Evolutionary conservation across 2,797 vertebrate genomes (phyloP).

Genomic region (Phalloptychus januarius): DNA sequence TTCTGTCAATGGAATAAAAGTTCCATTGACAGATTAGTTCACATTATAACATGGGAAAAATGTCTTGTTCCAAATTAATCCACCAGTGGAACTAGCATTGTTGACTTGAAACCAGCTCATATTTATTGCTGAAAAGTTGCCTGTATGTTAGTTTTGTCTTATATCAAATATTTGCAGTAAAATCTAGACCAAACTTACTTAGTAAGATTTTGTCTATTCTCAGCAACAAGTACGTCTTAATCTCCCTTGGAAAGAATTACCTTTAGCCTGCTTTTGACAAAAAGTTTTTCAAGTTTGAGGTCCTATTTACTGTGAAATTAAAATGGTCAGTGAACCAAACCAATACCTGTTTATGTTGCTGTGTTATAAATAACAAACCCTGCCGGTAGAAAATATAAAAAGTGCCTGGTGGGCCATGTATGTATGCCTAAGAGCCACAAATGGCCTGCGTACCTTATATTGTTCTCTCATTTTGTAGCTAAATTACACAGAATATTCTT

Average conservation of each 20-base stretch:
- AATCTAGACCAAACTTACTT: too few species aligned
- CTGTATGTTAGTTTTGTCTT: too few species aligned
- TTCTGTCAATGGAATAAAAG: too few species aligned
- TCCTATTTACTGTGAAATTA: neutral
- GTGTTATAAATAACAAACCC: neutral
- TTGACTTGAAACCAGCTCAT: too few species aligned
- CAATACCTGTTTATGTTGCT: neutral
- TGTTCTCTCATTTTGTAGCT: neutral
- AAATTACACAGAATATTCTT: neutral
- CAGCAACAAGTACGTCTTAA: neutral
- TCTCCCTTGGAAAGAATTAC: neutral
- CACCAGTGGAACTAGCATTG: too few species aligned
- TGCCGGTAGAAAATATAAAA: neutral
- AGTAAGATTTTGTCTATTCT: too few species aligned
- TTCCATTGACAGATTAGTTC: too few species aligned
- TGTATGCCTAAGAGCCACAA: neutral
- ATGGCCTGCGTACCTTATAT: neutral
- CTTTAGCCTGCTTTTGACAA: neutral
- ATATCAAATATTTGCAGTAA: too few species aligned
- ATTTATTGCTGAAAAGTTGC: too few species aligned
- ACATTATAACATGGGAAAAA: too few species aligned
- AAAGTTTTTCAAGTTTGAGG: neutral
- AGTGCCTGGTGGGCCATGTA: neutral
- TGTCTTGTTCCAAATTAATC: too few species aligned
- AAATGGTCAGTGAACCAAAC: neutral